Percentiles rank a stretch among this genome's conserved stretches.
Conservation (phyloP, 2,797 vertebrate species). For the Coluber constrictor region DNA sequence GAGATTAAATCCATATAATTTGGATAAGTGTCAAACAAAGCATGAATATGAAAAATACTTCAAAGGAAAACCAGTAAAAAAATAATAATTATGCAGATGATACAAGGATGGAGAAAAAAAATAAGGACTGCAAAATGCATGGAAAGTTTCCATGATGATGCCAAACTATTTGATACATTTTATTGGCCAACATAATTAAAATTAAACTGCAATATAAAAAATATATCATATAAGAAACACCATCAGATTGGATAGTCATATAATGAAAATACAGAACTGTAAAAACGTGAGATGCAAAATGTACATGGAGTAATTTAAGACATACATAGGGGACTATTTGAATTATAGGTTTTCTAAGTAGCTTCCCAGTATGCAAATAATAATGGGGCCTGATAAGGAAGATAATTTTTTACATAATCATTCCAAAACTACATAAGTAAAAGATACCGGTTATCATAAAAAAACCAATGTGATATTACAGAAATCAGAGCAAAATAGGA, state of each 20-base stretch:
- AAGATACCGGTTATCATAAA: not conserved
- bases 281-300: not conserved
- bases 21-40: conserved; percentile 24
- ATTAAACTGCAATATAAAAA: not conserved
- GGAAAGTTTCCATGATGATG: not conserved
- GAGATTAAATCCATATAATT: conserved; percentile 33
- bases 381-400: not conserved
- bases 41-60: conserved; percentile 11
- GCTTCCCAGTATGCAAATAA: not conserved
- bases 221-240: rapidly evolving
- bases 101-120: not conserved
- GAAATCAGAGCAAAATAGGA: not conserved
- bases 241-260: not conserved
- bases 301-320: not conserved
- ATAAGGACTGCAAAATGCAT: not conserved
- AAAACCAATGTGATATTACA: not conserved
- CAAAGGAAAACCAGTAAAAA: conserved; percentile 4
- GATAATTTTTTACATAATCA: not conserved
- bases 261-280: not conserved
- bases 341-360: not conserved
- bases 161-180: not conserved
- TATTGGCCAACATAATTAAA: not conserved
- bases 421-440: not conserved
- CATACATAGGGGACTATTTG: not conserved
- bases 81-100: not conserved